Base-by-base conservation (phyloP, 1,140 invertebrate species). In the Rhyzopertha dominica region DNA sequence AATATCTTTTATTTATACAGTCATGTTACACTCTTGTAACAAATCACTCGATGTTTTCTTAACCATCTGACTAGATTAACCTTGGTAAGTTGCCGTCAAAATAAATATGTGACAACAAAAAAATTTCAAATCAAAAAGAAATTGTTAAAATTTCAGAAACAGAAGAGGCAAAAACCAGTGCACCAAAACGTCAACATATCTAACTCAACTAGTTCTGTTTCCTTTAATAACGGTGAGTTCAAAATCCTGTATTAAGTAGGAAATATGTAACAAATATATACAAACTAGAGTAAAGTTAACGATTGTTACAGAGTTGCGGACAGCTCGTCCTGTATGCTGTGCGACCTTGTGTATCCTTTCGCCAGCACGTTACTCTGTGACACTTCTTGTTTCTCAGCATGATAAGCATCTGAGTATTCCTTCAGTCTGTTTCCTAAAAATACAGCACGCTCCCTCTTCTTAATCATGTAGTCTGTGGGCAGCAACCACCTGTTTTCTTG, bases 401-500 rank as follows among this genome's bases (percentile, higher is more conserved):
- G 85, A 66, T 89, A 89, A 47, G 78, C 74, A 26, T 86, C 82
- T n/a, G 74, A 80, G 69, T 85, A 87, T 59, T 83, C 79, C 80
- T 88, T 88, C 19, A 93, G 74, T 59, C 84, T 77, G 62, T 81
- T 86, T 19, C 87, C 85, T 19, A 87, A 70, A 70, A 94, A 93
- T 31, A 86, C 71, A n/a, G 89, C 84, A 49, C 89, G 74, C 66
- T 96, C 90, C 24, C 93, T 75, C 62, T 91, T 92, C 70, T 87
- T 91, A 38, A 92, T 85, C 84, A 96, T 94, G 61, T 84, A 90
- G 63, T 97, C 92, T 2, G 85, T 85, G 3, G 88, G 83, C 47
- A 88, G 75, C 12, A 98, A 71, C 93, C 95, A 98, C 65, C 92
- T 84, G 67, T 98, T 90, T 62, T 98, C 92, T 57, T 91, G 79